These are phyloP conservation scores for Anoplolepis gracilipes DNA, from an alignment of 1,140 invertebrate genomes.

Conservation along the genomic window DNA sequence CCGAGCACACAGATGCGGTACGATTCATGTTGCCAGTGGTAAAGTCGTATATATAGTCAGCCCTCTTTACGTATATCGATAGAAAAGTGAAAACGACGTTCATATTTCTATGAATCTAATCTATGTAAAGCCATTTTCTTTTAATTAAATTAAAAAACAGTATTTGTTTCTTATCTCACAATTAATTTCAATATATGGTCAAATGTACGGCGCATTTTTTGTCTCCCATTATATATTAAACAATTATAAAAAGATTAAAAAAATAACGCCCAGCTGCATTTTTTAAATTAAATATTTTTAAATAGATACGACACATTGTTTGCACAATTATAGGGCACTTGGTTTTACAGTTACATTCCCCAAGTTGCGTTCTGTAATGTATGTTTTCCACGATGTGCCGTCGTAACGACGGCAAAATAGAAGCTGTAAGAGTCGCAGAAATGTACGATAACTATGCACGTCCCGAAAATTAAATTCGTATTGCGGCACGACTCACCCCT, in stretches of 20 bases:
- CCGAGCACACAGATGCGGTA: neutral
- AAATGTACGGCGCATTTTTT: neutral
- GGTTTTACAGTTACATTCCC: slow-evolving; percentile 35
- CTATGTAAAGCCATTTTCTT: too few relatives aligned
- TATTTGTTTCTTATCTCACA: neutral
- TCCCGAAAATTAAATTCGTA: slow-evolving; percentile 66
- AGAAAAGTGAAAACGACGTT: neutral
- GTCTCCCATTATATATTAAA: too few relatives aligned
- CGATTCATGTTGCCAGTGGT: slow-evolving; percentile 31
- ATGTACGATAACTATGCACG: slow-evolving; percentile 54
- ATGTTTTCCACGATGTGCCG: slow-evolving; percentile 35
- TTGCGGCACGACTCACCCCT: slow-evolving; percentile 44
- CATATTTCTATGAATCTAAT: neutral
- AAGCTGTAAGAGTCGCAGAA: slow-evolving; percentile 48
- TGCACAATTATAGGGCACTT: neutral
- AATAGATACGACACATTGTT: neutral
- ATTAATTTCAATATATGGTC: neutral
- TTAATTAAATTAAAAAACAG: neutral
- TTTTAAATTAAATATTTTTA: neutral
- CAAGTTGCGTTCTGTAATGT: slow-evolving; percentile 38
- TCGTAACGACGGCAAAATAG: slow-evolving; percentile 58
- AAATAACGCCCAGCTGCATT: neutral
- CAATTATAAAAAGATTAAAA: neutral
- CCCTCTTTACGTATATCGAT: neutral
- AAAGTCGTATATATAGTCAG: slow-evolving; percentile 22